These are phyloP conservation scores for rabbit (Oryctolagus cuniculus) DNA, from an alignment of 2,113 vertebrate species.

Conservation along the genomic window DNA sequence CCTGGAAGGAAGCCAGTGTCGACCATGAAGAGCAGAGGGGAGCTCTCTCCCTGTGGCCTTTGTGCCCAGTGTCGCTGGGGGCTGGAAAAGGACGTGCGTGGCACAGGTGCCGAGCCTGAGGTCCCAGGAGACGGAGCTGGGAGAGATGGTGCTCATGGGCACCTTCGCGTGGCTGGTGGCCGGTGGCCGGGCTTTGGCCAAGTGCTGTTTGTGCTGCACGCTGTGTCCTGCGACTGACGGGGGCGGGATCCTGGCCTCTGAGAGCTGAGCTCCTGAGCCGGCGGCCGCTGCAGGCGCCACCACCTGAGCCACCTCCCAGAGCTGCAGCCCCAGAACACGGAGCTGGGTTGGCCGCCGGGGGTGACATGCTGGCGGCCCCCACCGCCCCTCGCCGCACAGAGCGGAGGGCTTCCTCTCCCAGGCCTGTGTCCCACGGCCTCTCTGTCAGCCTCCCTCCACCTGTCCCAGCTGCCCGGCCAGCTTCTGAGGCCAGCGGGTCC, in stretches of 20 bases:
- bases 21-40: background rate
- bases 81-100: rapidly evolving
- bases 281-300: too few relatives aligned
- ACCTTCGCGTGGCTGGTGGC: background rate
- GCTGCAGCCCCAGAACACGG: too few relatives aligned
- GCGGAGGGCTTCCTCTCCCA: background rate
- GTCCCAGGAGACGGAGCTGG: background rate
- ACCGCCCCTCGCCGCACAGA: background rate
- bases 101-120: slow-evolving; percentile 46
- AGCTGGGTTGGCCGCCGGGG: too few relatives aligned
- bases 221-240: too few relatives aligned
- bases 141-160: background rate
- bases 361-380: background rate
- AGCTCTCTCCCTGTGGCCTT: background rate
- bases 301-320: too few relatives aligned
- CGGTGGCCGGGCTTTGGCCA: background rate
- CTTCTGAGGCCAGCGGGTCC: background rate
- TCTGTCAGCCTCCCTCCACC: background rate
- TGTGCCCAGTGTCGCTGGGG: slow-evolving; percentile 36
- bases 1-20: background rate
- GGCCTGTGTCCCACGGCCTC: background rate
- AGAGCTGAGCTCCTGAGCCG: background rate
- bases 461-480: background rate
- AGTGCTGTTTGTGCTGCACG: rapidly evolving
- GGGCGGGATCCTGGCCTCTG: background rate